Conservation (phyloP, 2,888 invertebrate genomes). For the Ophion costatus region DNA sequence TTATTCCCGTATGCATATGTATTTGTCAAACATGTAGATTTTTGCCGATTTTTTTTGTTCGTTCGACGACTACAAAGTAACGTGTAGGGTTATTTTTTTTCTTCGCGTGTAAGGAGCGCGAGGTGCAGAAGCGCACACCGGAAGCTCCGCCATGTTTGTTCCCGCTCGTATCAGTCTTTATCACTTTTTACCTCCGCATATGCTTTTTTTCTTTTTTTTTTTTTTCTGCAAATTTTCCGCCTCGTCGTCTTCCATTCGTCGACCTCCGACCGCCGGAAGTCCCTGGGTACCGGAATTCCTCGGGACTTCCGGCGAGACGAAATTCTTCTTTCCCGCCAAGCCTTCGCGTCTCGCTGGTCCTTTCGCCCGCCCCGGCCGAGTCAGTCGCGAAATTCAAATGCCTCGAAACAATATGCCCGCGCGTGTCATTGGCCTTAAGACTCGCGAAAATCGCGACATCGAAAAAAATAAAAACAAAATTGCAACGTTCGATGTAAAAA, state of each 20-base stretch:
- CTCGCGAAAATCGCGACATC: conserved; percentile 5
- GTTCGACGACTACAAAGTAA: neutral
- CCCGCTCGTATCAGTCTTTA: conserved; percentile 45
- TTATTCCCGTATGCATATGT: neutral
- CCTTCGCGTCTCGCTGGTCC: neutral
- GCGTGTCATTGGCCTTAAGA: conserved; percentile 41
- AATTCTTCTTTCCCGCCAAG: conserved; percentile 1
- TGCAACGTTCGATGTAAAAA: conserved; percentile 24
- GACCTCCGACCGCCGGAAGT: neutral
- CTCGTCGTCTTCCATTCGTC: neutral
- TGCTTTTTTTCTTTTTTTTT: neutral
- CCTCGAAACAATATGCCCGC: neutral
- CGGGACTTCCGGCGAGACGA: neutral
- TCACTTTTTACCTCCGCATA: neutral
- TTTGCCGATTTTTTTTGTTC: neutral
- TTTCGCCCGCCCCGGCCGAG: conserved; percentile 12
- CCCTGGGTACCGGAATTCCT: neutral
- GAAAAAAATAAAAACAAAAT: conserved; percentile 28
- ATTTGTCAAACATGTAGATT: neutral
- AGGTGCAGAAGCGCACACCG: conserved; percentile 6
- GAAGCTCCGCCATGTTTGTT: conserved; percentile 24
- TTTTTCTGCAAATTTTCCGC: neutral
- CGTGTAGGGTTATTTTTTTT: neutral
- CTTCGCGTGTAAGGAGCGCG: conserved; percentile 11
- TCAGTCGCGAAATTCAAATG: conserved; percentile 27